Conservation (phyloP, 1,140 invertebrate species). For the Drosophila sproati region DNA sequence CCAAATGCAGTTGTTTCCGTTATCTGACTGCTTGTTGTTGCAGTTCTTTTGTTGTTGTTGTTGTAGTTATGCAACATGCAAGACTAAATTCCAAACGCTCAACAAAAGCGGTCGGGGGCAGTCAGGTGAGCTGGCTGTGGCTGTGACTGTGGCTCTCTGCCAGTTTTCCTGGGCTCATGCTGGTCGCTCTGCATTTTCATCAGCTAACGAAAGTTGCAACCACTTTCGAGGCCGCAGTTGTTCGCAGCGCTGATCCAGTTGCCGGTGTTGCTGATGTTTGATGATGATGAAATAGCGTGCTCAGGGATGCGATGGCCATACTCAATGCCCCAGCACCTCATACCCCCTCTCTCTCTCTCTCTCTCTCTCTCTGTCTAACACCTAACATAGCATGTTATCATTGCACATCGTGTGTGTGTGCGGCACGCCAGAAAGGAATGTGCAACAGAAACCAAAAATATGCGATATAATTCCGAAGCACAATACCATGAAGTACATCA, state of each 20-base stretch:
- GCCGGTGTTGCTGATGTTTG: slow-evolving; percentile 58
- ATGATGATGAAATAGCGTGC: slow-evolving; percentile 82
- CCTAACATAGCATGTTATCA: not conserved
- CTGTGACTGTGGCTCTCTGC: not conserved
- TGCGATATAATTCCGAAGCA: slow-evolving; percentile 82
- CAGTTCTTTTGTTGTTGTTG: not conserved
- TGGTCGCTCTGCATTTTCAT: slow-evolving; percentile 66
- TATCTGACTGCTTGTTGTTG: not conserved
- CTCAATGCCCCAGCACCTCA: slow-evolving; percentile 25
- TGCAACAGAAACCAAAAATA: slow-evolving; percentile 83
- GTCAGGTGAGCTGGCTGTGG: not conserved
- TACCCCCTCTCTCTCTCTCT: not conserved
- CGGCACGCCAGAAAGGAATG: slow-evolving; percentile 76
- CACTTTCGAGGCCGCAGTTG: slow-evolving; percentile 30
- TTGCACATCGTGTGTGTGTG: slow-evolving; percentile 22
- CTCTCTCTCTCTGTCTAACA: not conserved
- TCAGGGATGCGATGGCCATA: slow-evolving; percentile 48
- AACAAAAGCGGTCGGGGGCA: not conserved
- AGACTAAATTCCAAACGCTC: slow-evolving; percentile 46
- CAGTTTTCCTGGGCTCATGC: slow-evolving; percentile 9
- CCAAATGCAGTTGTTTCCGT: slow-evolving; percentile 10
- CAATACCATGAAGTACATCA: slow-evolving; percentile 83
- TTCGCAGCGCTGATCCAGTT: slow-evolving; percentile 23
- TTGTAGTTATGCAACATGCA: slow-evolving; percentile 25
- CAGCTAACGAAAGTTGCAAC: slow-evolving; percentile 65